Evolutionary conservation across 1,140 invertebrate species (phyloP), one percentile per base, ranked within the genome.

Genomic region (Brachionus rotundiformis): DNA sequence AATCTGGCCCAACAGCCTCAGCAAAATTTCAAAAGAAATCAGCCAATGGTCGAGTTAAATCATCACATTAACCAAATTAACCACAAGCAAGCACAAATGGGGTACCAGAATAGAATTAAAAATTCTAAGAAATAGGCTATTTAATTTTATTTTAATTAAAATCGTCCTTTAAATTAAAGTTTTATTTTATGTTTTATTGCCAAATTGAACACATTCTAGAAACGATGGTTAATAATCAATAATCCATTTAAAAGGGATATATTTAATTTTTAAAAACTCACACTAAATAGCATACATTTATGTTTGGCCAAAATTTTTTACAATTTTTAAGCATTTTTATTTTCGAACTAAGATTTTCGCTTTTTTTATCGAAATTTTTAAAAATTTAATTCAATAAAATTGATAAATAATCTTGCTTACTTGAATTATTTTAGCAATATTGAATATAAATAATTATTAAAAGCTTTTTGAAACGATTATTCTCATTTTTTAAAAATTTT

Each of bases 291-390:
- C 8, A 19, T 19, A 19, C 47, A 19, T 8, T 19, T 19, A 54
- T 8, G 47, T 54, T 54, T 23, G 8, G 23, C 47, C 47, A 54
- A 54, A 54, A 54, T 54, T 54, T 54, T 54, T 54, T 54, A 54
- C 47, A 54, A 54, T 54, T 54, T 54, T 54, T 54, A 54, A 54
- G 23, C 47, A 41, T 41, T 54, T 54, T 54, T 54, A 19, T 54
- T 54, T 54, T 54, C 47, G 19, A 54, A 54, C n/a, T 54, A 19
- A 54, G 47, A 54, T 54, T 54, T 54, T 54, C 47, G 47, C 47
- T 54, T 54, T 54, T 54, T 23, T 41, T 19, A n/a, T 54, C 47
- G 19, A 19, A 54, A 54, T 54, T 54, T 54, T 54, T 19, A 54
- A 23, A 54, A 54, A 54, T 19, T 19, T 54, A 54, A 54, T 54